These are phyloP conservation scores for Erynnis tages DNA, from an alignment of 2,888 invertebrate genomes.

Conservation along the genomic window DNA sequence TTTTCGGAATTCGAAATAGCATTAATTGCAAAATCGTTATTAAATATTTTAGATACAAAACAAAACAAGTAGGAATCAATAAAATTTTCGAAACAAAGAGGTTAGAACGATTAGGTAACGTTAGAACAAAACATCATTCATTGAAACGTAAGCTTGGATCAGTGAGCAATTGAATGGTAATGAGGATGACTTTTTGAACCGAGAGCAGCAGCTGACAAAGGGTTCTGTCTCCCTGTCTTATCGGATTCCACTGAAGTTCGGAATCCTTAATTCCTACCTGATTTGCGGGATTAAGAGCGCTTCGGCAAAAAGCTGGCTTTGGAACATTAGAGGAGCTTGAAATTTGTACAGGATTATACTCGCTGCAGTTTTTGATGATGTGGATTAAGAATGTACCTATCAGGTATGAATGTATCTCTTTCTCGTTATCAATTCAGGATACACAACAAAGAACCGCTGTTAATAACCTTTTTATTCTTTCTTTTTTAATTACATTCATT, in stretches of 20 bases:
- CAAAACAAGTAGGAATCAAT: too few species aligned
- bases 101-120: too few species aligned
- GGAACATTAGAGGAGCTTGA: neutral
- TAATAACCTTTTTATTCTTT: too few species aligned
- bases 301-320: constrained; percentile 9
- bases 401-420: too few species aligned
- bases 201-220: constrained; percentile 20
- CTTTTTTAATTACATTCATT: too few species aligned
- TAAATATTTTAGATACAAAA: too few species aligned
- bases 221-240: constrained; percentile 16
- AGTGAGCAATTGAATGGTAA: constrained; percentile 15
- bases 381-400: neutral
- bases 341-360: constrained; percentile 14
- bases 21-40: too few species aligned
- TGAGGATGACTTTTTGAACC: constrained; percentile 17
- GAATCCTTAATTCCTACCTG: constrained; percentile 21
- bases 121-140: neutral
- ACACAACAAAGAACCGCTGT: too few species aligned
- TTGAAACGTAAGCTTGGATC: constrained; percentile 12
- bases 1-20: too few species aligned
- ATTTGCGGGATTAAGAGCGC: constrained; percentile 19
- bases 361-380: neutral
- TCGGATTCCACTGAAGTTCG: constrained; percentile 12
- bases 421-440: too few species aligned
- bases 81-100: too few species aligned